Evolutionary conservation across 2,113 vertebrate species (phyloP).

Genomic region (Hypanus sabinus): DNA sequence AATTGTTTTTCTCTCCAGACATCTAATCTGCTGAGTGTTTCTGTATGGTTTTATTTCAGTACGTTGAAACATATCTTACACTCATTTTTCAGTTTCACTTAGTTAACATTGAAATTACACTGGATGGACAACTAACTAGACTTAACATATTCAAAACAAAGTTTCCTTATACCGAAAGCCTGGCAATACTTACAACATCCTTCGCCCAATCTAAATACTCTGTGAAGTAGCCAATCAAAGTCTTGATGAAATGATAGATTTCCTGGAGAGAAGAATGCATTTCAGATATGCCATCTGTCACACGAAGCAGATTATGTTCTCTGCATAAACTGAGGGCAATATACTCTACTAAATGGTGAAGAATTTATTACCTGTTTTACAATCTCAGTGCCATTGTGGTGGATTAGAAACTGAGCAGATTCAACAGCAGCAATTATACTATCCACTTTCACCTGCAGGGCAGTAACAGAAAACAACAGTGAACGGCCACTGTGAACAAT

Average conservation of each 20-base stretch:
- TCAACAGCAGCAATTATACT: slow-evolving; percentile 62
- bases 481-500: background rate
- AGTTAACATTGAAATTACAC: background rate
- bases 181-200: slow-evolving; percentile 68
- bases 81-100: background rate
- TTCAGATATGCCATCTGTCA: background rate
- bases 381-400: slow-evolving; percentile 62
- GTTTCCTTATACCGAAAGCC: background rate
- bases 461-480: background rate
- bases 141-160: background rate
- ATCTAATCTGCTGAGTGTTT: too few relatives aligned
- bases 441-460: slow-evolving; percentile 64
- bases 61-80: background rate
- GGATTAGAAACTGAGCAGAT: slow-evolving; percentile 72
- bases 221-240: slow-evolving; percentile 72
- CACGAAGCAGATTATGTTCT: background rate
- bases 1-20: too few relatives aligned
- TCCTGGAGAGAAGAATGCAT: slow-evolving; percentile 59
- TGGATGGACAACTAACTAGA: background rate
- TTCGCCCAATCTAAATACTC: slow-evolving; percentile 79
- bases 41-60: background rate
- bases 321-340: accelerated
- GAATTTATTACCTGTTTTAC: slow-evolving; percentile 59
- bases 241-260: slow-evolving; percentile 66
- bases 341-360: slow-evolving; percentile 11